A percentile compares a stretch with the other conserved stretches of the same genome.
These are phyloP conservation scores for Drosophila insularis DNA, from an alignment of 1,140 invertebrate genomes.

Conservation along the genomic window DNA sequence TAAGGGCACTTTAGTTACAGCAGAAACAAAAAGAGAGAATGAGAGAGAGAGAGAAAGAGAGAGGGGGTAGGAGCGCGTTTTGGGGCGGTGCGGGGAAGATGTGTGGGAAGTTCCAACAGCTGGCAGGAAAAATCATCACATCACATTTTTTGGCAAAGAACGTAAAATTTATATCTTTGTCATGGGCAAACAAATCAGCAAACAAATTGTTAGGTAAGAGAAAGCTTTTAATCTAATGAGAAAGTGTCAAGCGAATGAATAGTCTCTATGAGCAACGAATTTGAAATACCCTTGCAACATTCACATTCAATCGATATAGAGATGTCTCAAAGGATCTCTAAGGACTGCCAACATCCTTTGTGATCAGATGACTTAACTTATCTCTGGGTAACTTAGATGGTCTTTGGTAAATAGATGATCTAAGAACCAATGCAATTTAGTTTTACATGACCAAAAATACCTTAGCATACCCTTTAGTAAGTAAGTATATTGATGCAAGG, in stretches of 20 bases:
- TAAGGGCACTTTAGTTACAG: conserved; percentile 47
- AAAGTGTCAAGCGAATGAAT: conserved; percentile 54
- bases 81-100: not conserved
- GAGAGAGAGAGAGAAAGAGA: too few species aligned
- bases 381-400: too few species aligned
- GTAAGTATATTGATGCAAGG: not conserved
- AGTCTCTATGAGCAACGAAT: conserved; percentile 9
- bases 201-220: conserved; percentile 22
- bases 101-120: conserved; percentile 35
- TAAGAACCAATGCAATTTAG: too few species aligned
- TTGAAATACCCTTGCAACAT: not conserved
- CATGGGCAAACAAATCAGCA: conserved; percentile 45
- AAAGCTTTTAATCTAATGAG: conserved; percentile 74
- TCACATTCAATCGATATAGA: too few species aligned
- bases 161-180: conserved; percentile 50
- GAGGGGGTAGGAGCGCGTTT: too few species aligned
- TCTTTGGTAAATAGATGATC: too few species aligned
- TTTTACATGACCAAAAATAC: too few species aligned
- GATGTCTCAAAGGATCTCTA: too few species aligned
- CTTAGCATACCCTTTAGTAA: not conserved
- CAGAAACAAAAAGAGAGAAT: not conserved
- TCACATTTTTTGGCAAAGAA: conserved; percentile 30
- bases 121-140: conserved; percentile 48
- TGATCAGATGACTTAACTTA: too few species aligned
- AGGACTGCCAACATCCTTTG: too few species aligned